These are phyloP conservation scores for Macropis europaea DNA, from an alignment of 2,888 invertebrate genomes.

Conservation along the genomic window DNA sequence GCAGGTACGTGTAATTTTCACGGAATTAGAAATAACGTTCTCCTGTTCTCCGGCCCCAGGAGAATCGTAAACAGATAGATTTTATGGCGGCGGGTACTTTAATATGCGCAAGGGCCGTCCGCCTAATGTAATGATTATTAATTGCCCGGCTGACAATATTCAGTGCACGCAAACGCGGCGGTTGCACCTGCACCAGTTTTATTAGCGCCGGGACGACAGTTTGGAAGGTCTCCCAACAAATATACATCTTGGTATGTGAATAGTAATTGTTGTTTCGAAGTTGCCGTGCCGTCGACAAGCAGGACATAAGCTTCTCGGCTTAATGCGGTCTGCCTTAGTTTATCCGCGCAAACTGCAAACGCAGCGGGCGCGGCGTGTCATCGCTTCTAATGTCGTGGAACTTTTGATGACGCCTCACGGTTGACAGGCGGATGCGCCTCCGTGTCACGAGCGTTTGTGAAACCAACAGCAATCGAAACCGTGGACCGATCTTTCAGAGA, in stretches of 20 bases:
- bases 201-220: constrained; percentile 55
- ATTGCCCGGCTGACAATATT: constrained; percentile 58
- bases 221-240: constrained; percentile 59
- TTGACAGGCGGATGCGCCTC: no score
- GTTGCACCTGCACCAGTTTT: constrained; percentile 59
- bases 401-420: constrained; percentile 40
- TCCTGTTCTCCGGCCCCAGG: constrained; percentile 13
- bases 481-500: no score
- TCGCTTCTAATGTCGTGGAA: constrained; percentile 48
- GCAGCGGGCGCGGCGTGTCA: constrained; percentile 39
- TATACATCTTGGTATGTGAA: constrained; percentile 62
- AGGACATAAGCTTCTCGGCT: constrained; percentile 50
- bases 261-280: constrained; percentile 66
- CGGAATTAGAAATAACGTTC: constrained; percentile 40
- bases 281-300: constrained; percentile 42
- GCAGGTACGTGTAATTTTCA: constrained; percentile 2
- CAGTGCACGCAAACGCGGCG: constrained; percentile 39
- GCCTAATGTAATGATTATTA: constrained; percentile 61
- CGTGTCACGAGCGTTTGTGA: no score
- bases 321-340: constrained; percentile 55
- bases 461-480: no score
- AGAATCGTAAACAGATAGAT: constrained; percentile 52
- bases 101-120: constrained; percentile 38
- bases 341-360: constrained; percentile 44
- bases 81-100: constrained; percentile 46